Percentiles rank a stretch among this genome's conserved stretches.
These are phyloP conservation scores for Tineola bisselliella DNA, from an alignment of 2,888 invertebrate species.

Conservation along the genomic window DNA sequence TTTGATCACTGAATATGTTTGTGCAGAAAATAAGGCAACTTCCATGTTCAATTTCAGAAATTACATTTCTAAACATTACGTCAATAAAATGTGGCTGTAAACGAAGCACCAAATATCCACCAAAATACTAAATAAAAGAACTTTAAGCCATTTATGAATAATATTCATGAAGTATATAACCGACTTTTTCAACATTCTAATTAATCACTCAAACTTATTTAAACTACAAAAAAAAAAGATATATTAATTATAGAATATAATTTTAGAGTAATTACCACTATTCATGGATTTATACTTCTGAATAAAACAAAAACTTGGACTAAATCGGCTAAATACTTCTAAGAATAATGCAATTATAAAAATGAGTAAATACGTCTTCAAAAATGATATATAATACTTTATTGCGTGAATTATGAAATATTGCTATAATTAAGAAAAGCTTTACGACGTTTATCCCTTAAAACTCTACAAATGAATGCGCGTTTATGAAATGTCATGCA, in stretches of 20 bases:
- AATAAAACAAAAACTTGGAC: no score
- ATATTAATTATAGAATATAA: no score
- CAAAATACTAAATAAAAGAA: background rate
- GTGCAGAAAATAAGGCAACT: constrained; percentile 12
- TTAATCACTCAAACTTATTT: no score
- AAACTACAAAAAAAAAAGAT: no score
- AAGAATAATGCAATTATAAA: background rate
- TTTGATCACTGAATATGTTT: background rate
- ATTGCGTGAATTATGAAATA: background rate
- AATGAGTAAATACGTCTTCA: background rate
- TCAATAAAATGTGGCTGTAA: background rate
- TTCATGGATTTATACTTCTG: no score
- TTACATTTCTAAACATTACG: constrained; percentile 6
- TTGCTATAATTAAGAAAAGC: background rate
- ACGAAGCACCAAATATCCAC: constrained; percentile 12
- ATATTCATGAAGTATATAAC: no score
- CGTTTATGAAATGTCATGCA: background rate
- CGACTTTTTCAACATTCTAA: no score
- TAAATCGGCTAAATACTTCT: no score
- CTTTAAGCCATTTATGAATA: background rate
- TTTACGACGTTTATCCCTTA: no score
- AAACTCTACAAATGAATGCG: no score
- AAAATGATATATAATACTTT: background rate
- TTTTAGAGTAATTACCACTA: no score
- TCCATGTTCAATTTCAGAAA: background rate